Evolutionary conservation across 1,140 invertebrate genomes (phyloP).

Genomic region (Eumaeus atala): DNA sequence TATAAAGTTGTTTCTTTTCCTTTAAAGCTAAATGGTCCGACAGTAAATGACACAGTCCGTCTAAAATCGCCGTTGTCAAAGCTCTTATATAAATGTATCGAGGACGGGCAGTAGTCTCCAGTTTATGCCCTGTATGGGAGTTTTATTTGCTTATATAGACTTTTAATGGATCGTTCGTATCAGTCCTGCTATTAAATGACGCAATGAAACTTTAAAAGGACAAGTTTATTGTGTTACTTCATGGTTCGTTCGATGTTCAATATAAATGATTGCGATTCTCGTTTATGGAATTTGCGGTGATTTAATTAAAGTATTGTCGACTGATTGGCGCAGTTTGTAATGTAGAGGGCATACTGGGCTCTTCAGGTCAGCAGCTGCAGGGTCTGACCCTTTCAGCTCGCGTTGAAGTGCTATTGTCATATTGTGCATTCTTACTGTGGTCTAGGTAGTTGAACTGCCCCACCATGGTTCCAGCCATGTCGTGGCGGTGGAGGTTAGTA

Average conservation of each 20-base stretch:
- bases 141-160: conserved; percentile 68
- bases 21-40: neutral
- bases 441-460: too few relatives aligned
- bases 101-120: conserved; percentile 50
- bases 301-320: conserved; percentile 28
- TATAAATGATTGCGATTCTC: conserved; percentile 22
- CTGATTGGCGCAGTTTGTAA: conserved; percentile 14
- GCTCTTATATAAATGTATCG: conserved; percentile 59
- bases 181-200: conserved; percentile 52
- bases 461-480: too few relatives aligned
- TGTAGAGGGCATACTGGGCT: neutral
- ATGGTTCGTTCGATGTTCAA: conserved; percentile 28
- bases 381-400: too few relatives aligned
- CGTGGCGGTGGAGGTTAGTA: too few relatives aligned
- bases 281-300: conserved; percentile 23
- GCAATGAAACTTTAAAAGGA: conserved; percentile 39
- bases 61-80: conserved; percentile 40
- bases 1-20: neutral
- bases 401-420: too few relatives aligned
- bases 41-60: conserved; percentile 12
- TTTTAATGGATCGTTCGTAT: conserved; percentile 60
- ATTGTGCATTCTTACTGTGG: too few relatives aligned
- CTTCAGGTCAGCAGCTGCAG: neutral
- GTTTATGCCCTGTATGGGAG: conserved; percentile 56
- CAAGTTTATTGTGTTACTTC: conserved; percentile 31